Conservation (phyloP, 2,113 vertebrate species). For the Bujurquina vittata region DNA sequence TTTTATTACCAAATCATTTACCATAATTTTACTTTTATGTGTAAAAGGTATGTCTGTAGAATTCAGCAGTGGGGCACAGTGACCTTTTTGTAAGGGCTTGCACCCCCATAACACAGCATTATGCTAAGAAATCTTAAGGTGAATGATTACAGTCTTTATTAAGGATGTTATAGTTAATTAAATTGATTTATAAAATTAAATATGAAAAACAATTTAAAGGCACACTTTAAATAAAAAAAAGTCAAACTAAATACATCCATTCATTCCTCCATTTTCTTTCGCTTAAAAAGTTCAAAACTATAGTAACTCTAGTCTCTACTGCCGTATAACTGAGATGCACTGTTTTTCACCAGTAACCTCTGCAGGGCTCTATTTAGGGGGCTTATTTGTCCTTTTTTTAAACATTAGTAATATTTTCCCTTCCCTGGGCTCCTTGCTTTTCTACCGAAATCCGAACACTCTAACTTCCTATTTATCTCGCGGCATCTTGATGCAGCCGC, state of each 20-base stretch:
- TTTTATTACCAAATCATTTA: background rate
- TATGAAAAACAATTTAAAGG: background rate
- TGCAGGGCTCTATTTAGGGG: background rate
- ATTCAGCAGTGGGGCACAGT: no score
- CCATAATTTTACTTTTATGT: background rate
- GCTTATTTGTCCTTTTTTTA: background rate
- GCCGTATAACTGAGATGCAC: background rate
- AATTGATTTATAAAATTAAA: background rate
- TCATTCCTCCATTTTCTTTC: no score
- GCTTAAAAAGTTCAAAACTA: no score
- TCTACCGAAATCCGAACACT: background rate
- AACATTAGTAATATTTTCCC: background rate
- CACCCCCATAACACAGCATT: no score
- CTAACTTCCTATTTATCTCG: constrained; percentile 26
- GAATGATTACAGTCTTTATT: no score
- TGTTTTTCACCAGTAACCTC: background rate
- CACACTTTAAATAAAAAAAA: background rate
- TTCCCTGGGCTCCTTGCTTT: background rate
- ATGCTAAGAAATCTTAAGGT: no score
- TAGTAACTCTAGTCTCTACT: background rate
- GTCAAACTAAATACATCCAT: background rate
- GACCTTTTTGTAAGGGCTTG: no score
- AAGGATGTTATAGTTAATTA: background rate
- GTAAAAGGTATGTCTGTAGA: background rate
- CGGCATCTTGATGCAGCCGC: background rate